phyloP scores from a whole-genome alignment of 2,888 invertebrate species.

The Ophion slaviceki region DNA sequence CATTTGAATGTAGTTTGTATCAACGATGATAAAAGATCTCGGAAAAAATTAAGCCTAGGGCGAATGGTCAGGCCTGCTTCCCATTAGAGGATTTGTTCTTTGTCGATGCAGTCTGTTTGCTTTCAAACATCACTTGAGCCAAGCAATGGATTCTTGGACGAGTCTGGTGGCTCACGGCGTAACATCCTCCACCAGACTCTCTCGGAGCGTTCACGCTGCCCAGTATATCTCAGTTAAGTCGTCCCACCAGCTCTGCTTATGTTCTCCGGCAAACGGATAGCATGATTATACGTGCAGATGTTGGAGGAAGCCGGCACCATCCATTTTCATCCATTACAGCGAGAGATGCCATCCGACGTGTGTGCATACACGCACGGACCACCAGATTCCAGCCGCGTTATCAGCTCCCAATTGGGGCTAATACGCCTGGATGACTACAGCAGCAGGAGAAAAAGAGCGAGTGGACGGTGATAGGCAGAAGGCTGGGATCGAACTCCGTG shows the following conservation, averaged over 20 bases:
- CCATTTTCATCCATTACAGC: slow-evolving; percentile 59
- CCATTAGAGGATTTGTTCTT: too few species aligned
- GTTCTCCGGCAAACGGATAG: slow-evolving; percentile 22
- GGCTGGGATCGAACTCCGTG: not conserved
- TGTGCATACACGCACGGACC: slow-evolving; percentile 16
- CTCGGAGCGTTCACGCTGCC: not conserved
- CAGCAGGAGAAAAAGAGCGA: slow-evolving; percentile 11
- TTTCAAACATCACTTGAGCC: not conserved
- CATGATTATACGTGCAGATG: slow-evolving; percentile 19
- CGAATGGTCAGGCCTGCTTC: too few species aligned
- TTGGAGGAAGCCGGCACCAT: slow-evolving; percentile 25
- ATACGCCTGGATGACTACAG: slow-evolving; percentile 36
- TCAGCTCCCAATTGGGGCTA: slow-evolving; percentile 62
- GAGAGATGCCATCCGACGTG: slow-evolving; percentile 42
- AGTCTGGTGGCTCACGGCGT: not conserved
- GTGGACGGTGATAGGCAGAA: slow-evolving; percentile 13
- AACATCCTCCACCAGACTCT: not conserved
- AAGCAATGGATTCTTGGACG: not conserved
- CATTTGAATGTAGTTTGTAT: too few species aligned
- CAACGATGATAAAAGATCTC: too few species aligned
- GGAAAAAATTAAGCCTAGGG: too few species aligned
- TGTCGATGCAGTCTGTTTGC: too few species aligned
- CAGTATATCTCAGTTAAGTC: slow-evolving; percentile 27
- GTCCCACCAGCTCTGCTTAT: not conserved
- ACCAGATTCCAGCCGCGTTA: slow-evolving; percentile 48